Conservation (phyloP, 2,888 invertebrate genomes). For the Lasioglossum zephyrum region DNA sequence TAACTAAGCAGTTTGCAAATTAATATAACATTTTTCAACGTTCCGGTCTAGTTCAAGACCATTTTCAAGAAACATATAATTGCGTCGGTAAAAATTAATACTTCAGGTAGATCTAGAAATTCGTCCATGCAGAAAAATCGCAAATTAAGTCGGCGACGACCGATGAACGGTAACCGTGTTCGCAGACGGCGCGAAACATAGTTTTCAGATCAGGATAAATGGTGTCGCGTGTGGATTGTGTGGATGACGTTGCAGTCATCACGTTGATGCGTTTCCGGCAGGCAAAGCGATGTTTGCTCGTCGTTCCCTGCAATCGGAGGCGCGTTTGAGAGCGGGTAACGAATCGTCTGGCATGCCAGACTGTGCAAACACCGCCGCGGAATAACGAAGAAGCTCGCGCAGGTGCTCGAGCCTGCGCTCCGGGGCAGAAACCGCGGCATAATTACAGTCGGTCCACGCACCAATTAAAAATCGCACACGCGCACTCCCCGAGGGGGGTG, state of each 20-base stretch:
- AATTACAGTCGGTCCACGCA: slow-evolving; percentile 46
- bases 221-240: neutral
- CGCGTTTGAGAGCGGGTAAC: neutral
- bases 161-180: neutral
- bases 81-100: too few relatives aligned
- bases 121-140: neutral
- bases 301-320: neutral
- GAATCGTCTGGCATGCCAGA: slow-evolving; percentile 28
- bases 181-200: neutral
- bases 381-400: slow-evolving; percentile 16
- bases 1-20: too few relatives aligned
- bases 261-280: neutral
- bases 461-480: slow-evolving; percentile 46
- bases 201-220: neutral
- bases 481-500: neutral
- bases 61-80: too few relatives aligned
- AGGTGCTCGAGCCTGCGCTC: neutral
- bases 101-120: neutral
- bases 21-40: too few relatives aligned
- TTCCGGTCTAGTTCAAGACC: too few relatives aligned
- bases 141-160: neutral
- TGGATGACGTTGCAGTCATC: neutral
- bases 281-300: neutral
- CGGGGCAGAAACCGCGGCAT: slow-evolving; percentile 10
- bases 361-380: neutral